phyloP scores from a whole-genome alignment of 2,888 invertebrate species.

The Synergus umbraculus region DNA sequence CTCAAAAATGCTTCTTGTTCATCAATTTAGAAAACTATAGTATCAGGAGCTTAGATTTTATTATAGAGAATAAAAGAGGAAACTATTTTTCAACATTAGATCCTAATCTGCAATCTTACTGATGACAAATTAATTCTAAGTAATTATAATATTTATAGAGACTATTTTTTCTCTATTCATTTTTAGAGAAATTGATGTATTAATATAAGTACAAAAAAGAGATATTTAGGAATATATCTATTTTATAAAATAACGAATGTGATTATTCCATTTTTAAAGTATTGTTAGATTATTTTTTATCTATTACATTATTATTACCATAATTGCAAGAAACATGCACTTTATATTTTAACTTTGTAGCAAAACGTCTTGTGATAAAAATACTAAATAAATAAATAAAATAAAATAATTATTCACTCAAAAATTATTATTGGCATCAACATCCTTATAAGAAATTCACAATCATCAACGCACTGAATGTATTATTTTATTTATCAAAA shows the following conservation, averaged over 20 bases:
- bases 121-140: not conserved
- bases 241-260: not conserved
- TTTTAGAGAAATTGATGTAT: not conserved
- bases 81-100: no score
- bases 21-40: not conserved
- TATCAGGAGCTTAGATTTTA: no score
- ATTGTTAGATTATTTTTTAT: not conserved
- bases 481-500: no score
- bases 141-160: not conserved
- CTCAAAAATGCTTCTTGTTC: not conserved
- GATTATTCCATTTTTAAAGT: not conserved
- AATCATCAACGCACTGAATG: no score
- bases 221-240: not conserved
- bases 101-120: no score
- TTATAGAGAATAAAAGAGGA: no score
- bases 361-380: constrained; percentile 21
- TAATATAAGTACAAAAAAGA: not conserved
- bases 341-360: not conserved
- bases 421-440: not conserved
- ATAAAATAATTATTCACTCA: not conserved
- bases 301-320: not conserved
- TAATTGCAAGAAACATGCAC: not conserved
- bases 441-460: no score
- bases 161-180: not conserved
- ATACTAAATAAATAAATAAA: not conserved